A percentile compares a stretch with the other conserved stretches of the same genome.
Conservation (phyloP, 2,888 invertebrate genomes). For the Molorchus minor region DNA sequence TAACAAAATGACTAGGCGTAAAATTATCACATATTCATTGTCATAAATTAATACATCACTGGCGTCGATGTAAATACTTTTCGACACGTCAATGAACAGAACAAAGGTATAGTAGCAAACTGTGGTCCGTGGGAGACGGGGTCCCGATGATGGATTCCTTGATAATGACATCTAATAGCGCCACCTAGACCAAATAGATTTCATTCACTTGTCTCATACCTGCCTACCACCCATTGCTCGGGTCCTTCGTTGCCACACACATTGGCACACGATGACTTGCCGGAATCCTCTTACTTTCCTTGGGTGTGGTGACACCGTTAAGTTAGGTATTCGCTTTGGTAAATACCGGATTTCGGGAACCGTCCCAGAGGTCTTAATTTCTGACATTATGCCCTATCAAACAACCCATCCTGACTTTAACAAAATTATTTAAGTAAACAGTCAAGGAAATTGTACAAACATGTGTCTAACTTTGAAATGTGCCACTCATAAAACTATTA, state of each 20-base stretch:
- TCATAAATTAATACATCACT: slow-evolving; percentile 24
- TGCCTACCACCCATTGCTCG: slow-evolving; percentile 22
- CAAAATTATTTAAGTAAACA: too few relatives aligned
- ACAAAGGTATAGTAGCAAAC: slow-evolving; percentile 27
- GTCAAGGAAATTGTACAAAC: too few relatives aligned
- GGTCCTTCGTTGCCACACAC: slow-evolving; percentile 12
- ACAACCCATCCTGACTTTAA: too few relatives aligned
- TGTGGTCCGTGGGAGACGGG: slow-evolving; percentile 13
- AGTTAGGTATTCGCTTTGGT: too few relatives aligned
- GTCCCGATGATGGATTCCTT: slow-evolving; percentile 40
- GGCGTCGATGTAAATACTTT: slow-evolving; percentile 8
- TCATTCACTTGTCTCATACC: slow-evolving; percentile 34
- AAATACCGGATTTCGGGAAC: too few relatives aligned
- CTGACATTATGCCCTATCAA: too few relatives aligned
- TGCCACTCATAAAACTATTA: too few relatives aligned
- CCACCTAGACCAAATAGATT: slow-evolving; percentile 47
- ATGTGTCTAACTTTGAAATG: too few relatives aligned
- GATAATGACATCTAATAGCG: slow-evolving; percentile 48
- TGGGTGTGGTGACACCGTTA: slow-evolving; percentile 14
- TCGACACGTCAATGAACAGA: slow-evolving; percentile 26
- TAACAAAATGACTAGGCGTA: slow-evolving; percentile 21
- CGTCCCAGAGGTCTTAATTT: too few relatives aligned
- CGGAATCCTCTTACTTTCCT: slow-evolving; percentile 6
- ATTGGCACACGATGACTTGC: slow-evolving; percentile 13
- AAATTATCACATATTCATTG: slow-evolving; percentile 21